A percentile compares a stretch with the other conserved stretches of the same genome.
Evolutionary conservation across 2,113 vertebrate species (phyloP).

Genomic region (human): GRCh38 chr2:220833501-220834000

Average conservation of each 20-base stretch:
- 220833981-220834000: not conserved
- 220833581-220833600: slow-evolving; percentile 16
- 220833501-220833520: slow-evolving; percentile 4
- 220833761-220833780: slow-evolving; percentile 55
- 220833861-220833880: not conserved
- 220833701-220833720: slow-evolving; percentile 57
- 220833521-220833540: not conserved
- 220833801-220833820: slow-evolving; percentile 30
- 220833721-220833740: slow-evolving; percentile 68
- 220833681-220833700: slow-evolving; percentile 63
- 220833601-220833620: slow-evolving; percentile 50
- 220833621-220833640: slow-evolving; percentile 61
- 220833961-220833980: not conserved
- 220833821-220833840: not conserved
- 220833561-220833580: slow-evolving; percentile 46
- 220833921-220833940: not conserved
- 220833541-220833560: not conserved
- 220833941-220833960: not conserved
- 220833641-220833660: slow-evolving; percentile 53
- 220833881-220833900: not conserved
- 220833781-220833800: slow-evolving; percentile 23
- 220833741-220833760: slow-evolving; percentile 64
- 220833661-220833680: slow-evolving; percentile 40
- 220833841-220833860: not conserved
- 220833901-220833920: not conserved